These are phyloP conservation scores for Zaprionus lineosus DNA, from an alignment of 2,888 invertebrate species.

Conservation along the genomic window DNA sequence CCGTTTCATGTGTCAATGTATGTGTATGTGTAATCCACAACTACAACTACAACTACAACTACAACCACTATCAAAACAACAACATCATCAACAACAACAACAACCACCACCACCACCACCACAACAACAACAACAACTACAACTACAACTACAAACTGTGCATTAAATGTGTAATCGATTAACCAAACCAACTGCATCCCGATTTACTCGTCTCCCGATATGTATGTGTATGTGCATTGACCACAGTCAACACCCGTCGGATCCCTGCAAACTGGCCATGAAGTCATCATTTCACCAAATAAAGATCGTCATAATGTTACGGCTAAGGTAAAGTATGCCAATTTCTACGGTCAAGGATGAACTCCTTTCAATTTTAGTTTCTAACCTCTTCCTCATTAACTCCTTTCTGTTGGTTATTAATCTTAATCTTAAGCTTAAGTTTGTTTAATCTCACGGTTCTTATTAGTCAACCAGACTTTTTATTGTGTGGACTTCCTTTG, in stretches of 20 bases:
- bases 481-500: too few species aligned
- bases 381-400: not conserved
- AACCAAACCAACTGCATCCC: conserved; percentile 45
- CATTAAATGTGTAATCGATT: conserved; percentile 24
- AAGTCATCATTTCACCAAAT: conserved; percentile 94
- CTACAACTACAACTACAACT: not conserved
- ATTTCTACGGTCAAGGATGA: conserved; percentile 32
- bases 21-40: conserved; percentile 37
- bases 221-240: conserved; percentile 36
- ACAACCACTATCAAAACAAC: conserved; percentile 6
- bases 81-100: conserved; percentile 8
- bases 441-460: conserved; percentile 18
- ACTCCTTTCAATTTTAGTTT: conserved; percentile 5
- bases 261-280: conserved; percentile 95
- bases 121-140: too few species aligned
- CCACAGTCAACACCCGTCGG: conserved; percentile 95
- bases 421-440: conserved; percentile 8
- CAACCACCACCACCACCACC: conserved; percentile 1
- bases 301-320: conserved; percentile 92
- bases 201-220: too few species aligned
- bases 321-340: conserved; percentile 87
- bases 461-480: conserved; percentile 4
- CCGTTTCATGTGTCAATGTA: conserved; percentile 51
- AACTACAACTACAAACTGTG: too few species aligned
- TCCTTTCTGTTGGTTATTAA: conserved; percentile 7